A percentile compares a stretch with the other conserved stretches of the same genome.
phyloP scores from a whole-genome alignment of 2,797 vertebrate species.

The Clarias platycephalus region DNA sequence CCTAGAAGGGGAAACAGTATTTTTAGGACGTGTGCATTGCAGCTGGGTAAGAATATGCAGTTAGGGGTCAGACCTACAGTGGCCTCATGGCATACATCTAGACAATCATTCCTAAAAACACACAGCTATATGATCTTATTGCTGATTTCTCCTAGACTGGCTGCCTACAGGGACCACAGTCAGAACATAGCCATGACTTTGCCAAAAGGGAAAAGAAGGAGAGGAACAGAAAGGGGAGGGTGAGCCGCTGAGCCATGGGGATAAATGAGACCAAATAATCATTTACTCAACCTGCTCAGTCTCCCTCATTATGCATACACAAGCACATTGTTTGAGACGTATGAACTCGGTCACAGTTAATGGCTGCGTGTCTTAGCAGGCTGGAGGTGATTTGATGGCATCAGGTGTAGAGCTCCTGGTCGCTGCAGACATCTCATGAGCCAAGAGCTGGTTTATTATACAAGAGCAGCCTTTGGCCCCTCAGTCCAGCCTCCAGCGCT shows the following conservation, averaged over 20 bases:
- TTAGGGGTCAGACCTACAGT: conserved; percentile 24
- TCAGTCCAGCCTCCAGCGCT: conserved; percentile 19
- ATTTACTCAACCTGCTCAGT: conserved; percentile 42
- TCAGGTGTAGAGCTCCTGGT: conserved; percentile 37
- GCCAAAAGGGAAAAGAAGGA: conserved; percentile 62
- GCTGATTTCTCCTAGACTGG: conserved; percentile 30
- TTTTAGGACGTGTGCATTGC: conserved; percentile 53
- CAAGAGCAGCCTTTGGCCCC: conserved; percentile 41
- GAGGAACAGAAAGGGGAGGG: conserved; percentile 48
- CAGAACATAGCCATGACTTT: conserved; percentile 70
- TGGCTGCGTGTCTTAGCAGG: conserved; percentile 12
- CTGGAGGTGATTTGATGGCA: conserved; percentile 44
- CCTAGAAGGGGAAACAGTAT: conserved; percentile 45
- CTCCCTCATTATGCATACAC: conserved; percentile 36
- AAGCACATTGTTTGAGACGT: conserved; percentile 43
- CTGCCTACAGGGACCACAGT: conserved; percentile 49
- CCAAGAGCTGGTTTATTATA: conserved; percentile 38
- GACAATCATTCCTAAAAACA: conserved; percentile 36
- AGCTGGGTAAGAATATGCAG: conserved; percentile 57
- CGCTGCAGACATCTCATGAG: conserved; percentile 5
- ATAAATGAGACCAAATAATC: conserved; percentile 70
- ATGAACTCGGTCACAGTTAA: conserved; percentile 54
- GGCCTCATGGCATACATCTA: conserved; percentile 28
- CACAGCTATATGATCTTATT: conserved; percentile 46
- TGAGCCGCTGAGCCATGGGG: conserved; percentile 54